These are phyloP conservation scores for Girardinichthys multiradiatus DNA, from an alignment of 2,113 vertebrate genomes.

Conservation along the genomic window DNA sequence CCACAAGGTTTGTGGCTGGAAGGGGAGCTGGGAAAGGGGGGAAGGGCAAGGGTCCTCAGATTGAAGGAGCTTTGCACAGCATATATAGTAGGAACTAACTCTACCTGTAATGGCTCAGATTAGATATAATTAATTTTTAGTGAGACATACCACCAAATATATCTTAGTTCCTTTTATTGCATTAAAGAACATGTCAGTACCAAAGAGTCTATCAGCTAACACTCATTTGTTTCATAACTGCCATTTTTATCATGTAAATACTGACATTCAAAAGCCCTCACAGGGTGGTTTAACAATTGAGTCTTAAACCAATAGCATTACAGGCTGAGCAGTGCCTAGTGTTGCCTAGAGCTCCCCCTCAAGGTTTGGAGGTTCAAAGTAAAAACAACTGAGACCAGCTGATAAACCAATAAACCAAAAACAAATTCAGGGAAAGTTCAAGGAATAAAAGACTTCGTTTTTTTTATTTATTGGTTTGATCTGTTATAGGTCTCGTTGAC, in stretches of 20 bases:
- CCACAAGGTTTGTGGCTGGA: constrained; percentile 17
- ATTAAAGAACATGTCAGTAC: constrained; percentile 40
- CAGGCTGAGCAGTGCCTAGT: constrained; percentile 36
- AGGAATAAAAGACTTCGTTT: constrained; percentile 27
- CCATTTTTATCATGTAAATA: not conserved
- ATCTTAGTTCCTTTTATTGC: not conserved
- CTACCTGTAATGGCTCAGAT: constrained; percentile 12
- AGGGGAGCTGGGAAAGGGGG: constrained; percentile 10
- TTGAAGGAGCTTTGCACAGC: constrained; percentile 63
- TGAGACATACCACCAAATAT: too few species aligned
- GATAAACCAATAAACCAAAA: constrained; percentile 72
- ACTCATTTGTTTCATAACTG: not conserved
- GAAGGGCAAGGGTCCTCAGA: constrained; percentile 14
- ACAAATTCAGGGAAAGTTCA: constrained; percentile 24
- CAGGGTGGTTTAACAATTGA: constrained; percentile 18
- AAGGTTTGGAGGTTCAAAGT: constrained; percentile 77
- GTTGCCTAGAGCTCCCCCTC: constrained; percentile 69
- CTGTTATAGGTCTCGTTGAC: constrained; percentile 58
- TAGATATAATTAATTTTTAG: not conserved
- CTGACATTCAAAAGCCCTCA: constrained; percentile 22
- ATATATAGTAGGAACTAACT: constrained; percentile 31
- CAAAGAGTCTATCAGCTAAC: not conserved
- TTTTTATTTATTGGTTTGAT: constrained; percentile 71
- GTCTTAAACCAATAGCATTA: constrained; percentile 1
- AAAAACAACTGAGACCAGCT: constrained; percentile 60